A percentile compares a stretch with the other conserved stretches of the same genome.
Evolutionary conservation across 2,797 vertebrate genomes (phyloP).

Genomic region (Sebastes steindachneri): DNA sequence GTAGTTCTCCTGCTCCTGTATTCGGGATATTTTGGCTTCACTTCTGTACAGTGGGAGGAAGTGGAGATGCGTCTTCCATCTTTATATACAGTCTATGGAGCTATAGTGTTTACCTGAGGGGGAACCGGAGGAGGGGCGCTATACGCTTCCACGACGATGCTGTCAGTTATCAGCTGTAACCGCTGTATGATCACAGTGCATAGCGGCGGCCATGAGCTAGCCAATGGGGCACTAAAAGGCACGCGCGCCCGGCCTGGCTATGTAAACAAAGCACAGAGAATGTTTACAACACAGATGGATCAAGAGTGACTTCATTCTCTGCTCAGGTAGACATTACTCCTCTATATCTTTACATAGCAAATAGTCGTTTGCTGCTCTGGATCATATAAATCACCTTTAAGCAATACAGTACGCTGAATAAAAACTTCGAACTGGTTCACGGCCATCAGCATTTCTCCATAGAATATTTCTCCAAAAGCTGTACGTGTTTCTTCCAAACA

Average conservation of each 20-base stretch:
- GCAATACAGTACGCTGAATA: neutral
- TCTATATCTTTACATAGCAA: neutral
- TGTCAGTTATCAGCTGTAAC: neutral
- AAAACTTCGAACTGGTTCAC: neutral
- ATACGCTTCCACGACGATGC: neutral
- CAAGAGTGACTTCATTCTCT: neutral
- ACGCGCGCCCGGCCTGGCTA: neutral
- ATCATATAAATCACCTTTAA: too few relatives aligned
- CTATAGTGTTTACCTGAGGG: too few relatives aligned
- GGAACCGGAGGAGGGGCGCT: neutral
- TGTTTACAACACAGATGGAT: rapidly evolving
- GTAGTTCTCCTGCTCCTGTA: neutral
- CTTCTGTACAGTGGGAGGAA: too few relatives aligned
- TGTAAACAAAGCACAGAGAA: neutral
- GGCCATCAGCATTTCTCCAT: neutral
- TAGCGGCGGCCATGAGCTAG: neutral
- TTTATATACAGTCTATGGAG: too few relatives aligned
- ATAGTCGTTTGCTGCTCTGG: neutral
- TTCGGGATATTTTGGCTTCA: neutral
- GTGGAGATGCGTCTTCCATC: too few relatives aligned
- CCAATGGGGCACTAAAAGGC: neutral
- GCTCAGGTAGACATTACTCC: neutral
- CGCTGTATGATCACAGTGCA: neutral
- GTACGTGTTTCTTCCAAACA: neutral
- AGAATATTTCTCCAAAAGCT: neutral